Evolutionary conservation across 2,797 vertebrate genomes (phyloP).

Genomic region (Poeciliopsis paucimaculata): DNA sequence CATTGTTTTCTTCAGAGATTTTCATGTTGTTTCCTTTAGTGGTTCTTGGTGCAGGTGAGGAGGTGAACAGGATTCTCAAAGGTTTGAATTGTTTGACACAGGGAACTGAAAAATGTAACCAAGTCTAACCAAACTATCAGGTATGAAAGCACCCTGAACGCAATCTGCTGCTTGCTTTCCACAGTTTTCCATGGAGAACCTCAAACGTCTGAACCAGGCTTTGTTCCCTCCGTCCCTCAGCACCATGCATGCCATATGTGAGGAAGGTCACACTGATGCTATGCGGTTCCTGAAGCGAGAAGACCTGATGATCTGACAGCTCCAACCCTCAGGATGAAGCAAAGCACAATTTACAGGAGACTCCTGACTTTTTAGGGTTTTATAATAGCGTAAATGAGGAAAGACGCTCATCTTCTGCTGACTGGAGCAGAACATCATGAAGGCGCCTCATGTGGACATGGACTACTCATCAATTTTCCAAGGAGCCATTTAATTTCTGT

Average conservation of each 20-base stretch:
- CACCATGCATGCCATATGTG: constrained; percentile 77
- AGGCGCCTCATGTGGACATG: constrained; percentile 23
- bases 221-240: constrained; percentile 84
- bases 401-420: neutral
- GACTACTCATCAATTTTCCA: constrained; percentile 1
- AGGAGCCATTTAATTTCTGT: constrained; percentile 28
- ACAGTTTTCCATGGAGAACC: constrained; percentile 78
- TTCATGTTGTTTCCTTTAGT: no score
- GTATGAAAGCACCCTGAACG: neutral
- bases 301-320: constrained; percentile 43
- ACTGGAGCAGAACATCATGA: constrained; percentile 22
- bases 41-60: no score
- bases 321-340: neutral
- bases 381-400: neutral
- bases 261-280: constrained; percentile 83
- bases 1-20: no score
- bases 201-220: constrained; percentile 83
- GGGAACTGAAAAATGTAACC: no score
- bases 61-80: no score
- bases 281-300: constrained; percentile 77
- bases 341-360: neutral
- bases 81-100: no score
- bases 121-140: no score
- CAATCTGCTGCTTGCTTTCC: constrained; percentile 6
- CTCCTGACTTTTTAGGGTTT: neutral